These are phyloP conservation scores for Nothura maculosa DNA, from an alignment of 2,797 vertebrate genomes.

Conservation along the genomic window DNA sequence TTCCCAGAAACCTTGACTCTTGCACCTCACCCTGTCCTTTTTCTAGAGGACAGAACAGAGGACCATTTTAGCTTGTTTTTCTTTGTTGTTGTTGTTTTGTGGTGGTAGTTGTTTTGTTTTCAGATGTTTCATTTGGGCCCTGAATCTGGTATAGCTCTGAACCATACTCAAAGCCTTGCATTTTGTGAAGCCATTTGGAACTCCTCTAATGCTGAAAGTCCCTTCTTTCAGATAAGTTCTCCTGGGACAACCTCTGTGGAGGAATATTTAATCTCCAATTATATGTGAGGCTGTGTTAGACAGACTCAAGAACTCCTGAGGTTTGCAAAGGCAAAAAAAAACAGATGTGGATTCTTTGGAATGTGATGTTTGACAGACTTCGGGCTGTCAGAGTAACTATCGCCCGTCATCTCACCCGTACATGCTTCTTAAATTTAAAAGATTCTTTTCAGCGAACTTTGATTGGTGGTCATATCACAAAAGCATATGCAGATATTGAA, in stretches of 20 bases:
- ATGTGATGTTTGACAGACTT: background rate
- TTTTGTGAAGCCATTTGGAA: background rate
- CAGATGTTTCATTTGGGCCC: background rate
- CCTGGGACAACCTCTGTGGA: fast-evolving
- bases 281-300: background rate
- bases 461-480: background rate
- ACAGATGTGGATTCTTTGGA: background rate
- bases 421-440: background rate
- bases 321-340: background rate
- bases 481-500: background rate
- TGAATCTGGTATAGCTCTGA: background rate
- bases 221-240: background rate
- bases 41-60: background rate
- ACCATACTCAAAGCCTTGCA: background rate
- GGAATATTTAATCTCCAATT: background rate
- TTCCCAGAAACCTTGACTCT: background rate
- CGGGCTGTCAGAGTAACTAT: background rate
- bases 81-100: too few species aligned
- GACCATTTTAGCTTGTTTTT: background rate
- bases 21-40: background rate
- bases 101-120: too few species aligned
- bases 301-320: background rate
- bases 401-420: background rate
- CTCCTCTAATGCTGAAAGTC: background rate
- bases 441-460: background rate